These are phyloP conservation scores for Vanessa tameamea DNA, from an alignment of 1,140 invertebrate species.

Conservation along the genomic window DNA sequence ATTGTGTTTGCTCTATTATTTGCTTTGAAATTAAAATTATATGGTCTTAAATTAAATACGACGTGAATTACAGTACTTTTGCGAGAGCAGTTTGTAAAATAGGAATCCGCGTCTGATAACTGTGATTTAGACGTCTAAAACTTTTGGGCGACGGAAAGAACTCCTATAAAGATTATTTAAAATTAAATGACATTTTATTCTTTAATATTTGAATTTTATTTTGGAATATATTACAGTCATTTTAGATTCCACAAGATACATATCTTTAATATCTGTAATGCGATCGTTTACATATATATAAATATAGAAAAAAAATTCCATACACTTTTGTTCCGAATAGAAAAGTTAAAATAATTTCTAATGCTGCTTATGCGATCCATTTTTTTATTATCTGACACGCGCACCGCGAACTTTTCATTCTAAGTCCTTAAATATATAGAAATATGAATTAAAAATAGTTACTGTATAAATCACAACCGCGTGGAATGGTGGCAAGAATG, in stretches of 20 bases:
- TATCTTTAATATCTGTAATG: not conserved
- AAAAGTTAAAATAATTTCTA: not conserved
- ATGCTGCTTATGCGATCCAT: slow-evolving; percentile 1
- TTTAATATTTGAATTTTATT: not conserved
- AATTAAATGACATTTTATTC: not conserved
- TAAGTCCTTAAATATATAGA: not conserved
- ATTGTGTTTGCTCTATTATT: not conserved
- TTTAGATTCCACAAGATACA: not conserved
- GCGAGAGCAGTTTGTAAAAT: slow-evolving; percentile 5
- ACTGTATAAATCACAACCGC: no score
- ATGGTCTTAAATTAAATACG: slow-evolving; percentile 5
- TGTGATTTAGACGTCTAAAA: slow-evolving; percentile 9
- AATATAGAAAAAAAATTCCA: not conserved
- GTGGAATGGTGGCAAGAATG: no score
- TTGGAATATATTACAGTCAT: not conserved
- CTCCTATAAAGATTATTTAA: slow-evolving; percentile 1
- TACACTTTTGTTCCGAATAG: not conserved
- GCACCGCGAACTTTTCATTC: slow-evolving; percentile 1
- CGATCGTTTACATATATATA: no score
- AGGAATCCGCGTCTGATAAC: not conserved
- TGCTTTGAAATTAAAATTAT: slow-evolving; percentile 2
- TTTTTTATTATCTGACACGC: not conserved
- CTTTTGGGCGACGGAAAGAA: slow-evolving; percentile 3
- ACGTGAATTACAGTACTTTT: slow-evolving; percentile 11
- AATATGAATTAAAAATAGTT: no score